Evolutionary conservation across 2,888 invertebrate genomes (phyloP), one percentile per base, ranked within the genome.

Genomic region (Teinopalpus imperialis): DNA sequence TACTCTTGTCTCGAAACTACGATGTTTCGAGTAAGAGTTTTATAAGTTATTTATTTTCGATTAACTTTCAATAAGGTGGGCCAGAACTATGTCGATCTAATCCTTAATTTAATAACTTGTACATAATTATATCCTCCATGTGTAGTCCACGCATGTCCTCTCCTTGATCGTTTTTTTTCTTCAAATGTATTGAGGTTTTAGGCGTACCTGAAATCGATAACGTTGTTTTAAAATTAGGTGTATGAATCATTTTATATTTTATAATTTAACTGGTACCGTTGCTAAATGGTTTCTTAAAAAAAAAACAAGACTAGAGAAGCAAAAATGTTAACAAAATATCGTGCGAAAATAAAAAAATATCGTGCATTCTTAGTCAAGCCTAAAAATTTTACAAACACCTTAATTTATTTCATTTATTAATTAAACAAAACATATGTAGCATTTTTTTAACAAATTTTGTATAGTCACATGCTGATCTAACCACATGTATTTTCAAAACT

Each of bases 161-260:
- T 49, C 50, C 50, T 71, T 48, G 45, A 63, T 74, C 73, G 66
- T 74, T 76, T 68, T 70, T 68, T 66, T 58, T 61, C 58, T 56
- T 49, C 43, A 48, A 50, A 37, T 69, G 66, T n/a, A n/a, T n/a
- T n/a, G n/a, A n/a, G n/a, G n/a, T 66, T 69, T 80, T 85, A 87
- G 58, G 79, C 86, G 72, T 83, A 86, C 75, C 86, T 87, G 83
- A 34, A 77, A 80, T 49, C 48, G 16, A 40, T 37, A 61, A 14
- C 12, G 27, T 43, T 41, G 40, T 48, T 39, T 36, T 36, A 51
- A 51, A 39, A 37, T 48, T 43, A 34, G 51, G 35, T 26, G 26
- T 26, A 40, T 20, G 27, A n/a, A 41, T 14, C 41, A 51, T 26
- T 39, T n/a, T 7, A 26, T 30, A n/a, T 20, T 21, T 10, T 6